phyloP scores from a whole-genome alignment of 2,113 vertebrate genomes.

The Spheniscus mendiculus region DNA sequence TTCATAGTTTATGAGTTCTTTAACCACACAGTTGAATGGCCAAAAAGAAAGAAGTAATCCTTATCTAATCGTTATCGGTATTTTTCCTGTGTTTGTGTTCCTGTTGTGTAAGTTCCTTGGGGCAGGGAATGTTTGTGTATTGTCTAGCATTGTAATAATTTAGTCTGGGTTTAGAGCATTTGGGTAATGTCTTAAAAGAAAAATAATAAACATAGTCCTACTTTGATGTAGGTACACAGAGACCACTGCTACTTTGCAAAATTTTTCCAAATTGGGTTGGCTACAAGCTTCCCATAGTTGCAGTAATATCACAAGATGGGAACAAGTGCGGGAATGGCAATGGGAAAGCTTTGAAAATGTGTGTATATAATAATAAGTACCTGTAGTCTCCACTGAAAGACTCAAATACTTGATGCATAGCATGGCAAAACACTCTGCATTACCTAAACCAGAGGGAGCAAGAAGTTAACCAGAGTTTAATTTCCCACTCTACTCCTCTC shows the following conservation, averaged over 20 bases:
- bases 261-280: neutral
- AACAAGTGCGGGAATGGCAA: neutral
- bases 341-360: neutral
- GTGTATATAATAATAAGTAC: neutral
- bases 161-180: conserved; percentile 48
- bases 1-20: conserved; percentile 27
- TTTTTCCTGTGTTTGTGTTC: conserved; percentile 47
- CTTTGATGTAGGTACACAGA: conserved; percentile 18
- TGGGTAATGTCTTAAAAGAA: conserved; percentile 37
- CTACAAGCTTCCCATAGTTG: neutral
- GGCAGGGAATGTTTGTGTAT: conserved; percentile 52
- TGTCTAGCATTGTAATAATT: conserved; percentile 54
- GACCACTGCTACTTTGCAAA: neutral
- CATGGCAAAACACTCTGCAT: neutral
- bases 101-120: conserved; percentile 11
- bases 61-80: conserved; percentile 41
- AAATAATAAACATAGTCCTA: conserved; percentile 47
- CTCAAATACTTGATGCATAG: neutral
- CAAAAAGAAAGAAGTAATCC: conserved; percentile 19
- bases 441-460: neutral
- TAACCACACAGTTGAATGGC: neutral
- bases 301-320: neutral
- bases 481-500: neutral
- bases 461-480: neutral
- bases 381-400: neutral